phyloP scores from a whole-genome alignment of 2,113 vertebrate species.

The Bambusicola thoracicus region DNA sequence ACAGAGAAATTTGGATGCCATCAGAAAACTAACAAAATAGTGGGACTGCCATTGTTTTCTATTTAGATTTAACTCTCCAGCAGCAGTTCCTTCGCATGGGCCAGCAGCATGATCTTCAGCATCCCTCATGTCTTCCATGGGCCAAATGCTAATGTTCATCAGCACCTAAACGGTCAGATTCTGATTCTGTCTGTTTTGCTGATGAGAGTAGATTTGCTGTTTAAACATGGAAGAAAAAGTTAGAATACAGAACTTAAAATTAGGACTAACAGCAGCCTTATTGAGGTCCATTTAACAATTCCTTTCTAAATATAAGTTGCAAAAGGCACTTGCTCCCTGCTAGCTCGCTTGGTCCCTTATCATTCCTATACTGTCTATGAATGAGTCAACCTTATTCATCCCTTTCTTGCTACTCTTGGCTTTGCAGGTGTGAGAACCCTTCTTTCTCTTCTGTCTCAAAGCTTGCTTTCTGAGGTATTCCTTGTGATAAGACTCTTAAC shows the following conservation, averaged over 20 bases:
- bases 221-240: not conserved
- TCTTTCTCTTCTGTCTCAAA: no score
- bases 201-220: not conserved
- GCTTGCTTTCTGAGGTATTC: no score
- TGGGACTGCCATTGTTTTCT: not conserved
- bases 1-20: not conserved
- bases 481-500: no score
- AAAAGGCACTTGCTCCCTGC: not conserved
- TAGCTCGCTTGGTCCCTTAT: not conserved
- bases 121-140: accelerated
- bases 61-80: not conserved
- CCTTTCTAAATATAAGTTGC: not conserved
- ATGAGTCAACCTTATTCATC: not conserved
- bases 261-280: accelerated
- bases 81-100: accelerated
- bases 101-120: not conserved
- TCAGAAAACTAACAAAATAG: not conserved
- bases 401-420: not conserved
- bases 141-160: not conserved
- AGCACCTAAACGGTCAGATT: not conserved
- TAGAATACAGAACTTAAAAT: not conserved
- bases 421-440: no score
- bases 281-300: not conserved
- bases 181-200: not conserved
- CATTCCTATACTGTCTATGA: not conserved